Conservation (phyloP, 2,797 vertebrate genomes). For the Intellagama lesueurii region DNA sequence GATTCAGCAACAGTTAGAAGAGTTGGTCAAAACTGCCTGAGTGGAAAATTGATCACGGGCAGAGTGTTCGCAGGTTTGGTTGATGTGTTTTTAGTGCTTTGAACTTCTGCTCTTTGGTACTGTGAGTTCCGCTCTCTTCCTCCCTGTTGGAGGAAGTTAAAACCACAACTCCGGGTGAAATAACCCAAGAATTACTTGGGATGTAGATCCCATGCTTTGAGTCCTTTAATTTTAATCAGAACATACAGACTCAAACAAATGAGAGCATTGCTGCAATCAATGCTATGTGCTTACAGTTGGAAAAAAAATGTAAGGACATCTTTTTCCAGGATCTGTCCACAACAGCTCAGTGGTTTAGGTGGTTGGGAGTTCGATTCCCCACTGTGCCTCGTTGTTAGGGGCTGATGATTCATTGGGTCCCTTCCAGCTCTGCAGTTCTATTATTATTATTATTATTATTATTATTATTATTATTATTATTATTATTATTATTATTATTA, state of each 20-base stretch:
- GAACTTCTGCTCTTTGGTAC: slow-evolving; percentile 72
- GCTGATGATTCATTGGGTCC: no score
- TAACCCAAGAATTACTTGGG: neutral
- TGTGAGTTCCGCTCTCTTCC: slow-evolving; percentile 56
- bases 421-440: no score
- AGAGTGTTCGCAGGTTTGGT: slow-evolving; percentile 69
- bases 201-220: neutral
- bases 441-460: no score
- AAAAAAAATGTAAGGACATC: no score
- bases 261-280: no score
- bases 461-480: no score
- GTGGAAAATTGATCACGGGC: slow-evolving; percentile 80
- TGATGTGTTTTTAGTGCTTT: slow-evolving; percentile 68
- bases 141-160: slow-evolving; percentile 45
- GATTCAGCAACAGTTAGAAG: slow-evolving; percentile 76
- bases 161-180: slow-evolving; percentile 50
- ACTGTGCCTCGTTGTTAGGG: no score
- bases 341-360: no score
- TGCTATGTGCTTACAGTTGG: neutral
- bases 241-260: slow-evolving; percentile 52
- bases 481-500: no score
- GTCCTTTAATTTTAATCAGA: slow-evolving; percentile 68
- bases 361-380: no score
- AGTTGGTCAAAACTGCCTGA: slow-evolving; percentile 75
- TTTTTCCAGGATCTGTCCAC: no score